phyloP scores from a whole-genome alignment of 2,888 invertebrate genomes.

The Xanthorhoe designata region DNA sequence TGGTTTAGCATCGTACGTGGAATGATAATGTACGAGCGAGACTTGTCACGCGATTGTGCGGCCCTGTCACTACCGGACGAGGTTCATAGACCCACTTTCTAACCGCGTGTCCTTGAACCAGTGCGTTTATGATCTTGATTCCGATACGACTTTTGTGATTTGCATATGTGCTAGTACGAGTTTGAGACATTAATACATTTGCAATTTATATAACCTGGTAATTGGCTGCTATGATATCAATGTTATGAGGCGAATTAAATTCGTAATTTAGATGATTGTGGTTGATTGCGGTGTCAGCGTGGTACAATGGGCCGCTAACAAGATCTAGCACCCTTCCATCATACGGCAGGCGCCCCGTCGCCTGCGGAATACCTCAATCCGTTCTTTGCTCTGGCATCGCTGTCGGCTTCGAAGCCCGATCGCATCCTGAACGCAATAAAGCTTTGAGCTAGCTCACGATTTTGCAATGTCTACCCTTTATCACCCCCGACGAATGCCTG shows the following conservation, averaged over 20 bases:
- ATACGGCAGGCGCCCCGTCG: slow-evolving; percentile 51
- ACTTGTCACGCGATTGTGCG: slow-evolving; percentile 75
- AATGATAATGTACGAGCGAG: slow-evolving; percentile 79
- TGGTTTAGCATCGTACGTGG: slow-evolving; percentile 81
- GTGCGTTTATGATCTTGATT: slow-evolving; percentile 41
- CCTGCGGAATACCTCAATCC: slow-evolving; percentile 73
- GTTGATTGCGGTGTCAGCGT: slow-evolving; percentile 45
- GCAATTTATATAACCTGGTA: slow-evolving; percentile 21
- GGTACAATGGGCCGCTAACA: slow-evolving; percentile 70
- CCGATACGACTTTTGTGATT: slow-evolving; percentile 24
- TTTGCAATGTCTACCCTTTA: slow-evolving; percentile 78
- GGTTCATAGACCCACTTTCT: slow-evolving; percentile 74
- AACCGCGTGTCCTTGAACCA: slow-evolving; percentile 72
- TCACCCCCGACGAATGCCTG: slow-evolving; percentile 72
- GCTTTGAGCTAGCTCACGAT: slow-evolving; percentile 79
- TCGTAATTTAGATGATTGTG: slow-evolving; percentile 16
- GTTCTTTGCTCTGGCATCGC: slow-evolving; percentile 69
- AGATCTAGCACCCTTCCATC: slow-evolving; percentile 65
- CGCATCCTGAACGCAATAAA: slow-evolving; percentile 80
- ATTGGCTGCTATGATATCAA: slow-evolving; percentile 17
- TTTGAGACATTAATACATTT: slow-evolving; percentile 18
- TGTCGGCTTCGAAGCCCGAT: slow-evolving; percentile 65
- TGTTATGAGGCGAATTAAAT: slow-evolving; percentile 11
- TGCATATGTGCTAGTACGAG: slow-evolving; percentile 26
- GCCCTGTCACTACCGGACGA: slow-evolving; percentile 67